These are phyloP conservation scores for Oscheius sp. DNA, from an alignment of 2,888 invertebrate genomes.

Conservation along the genomic window DNA sequence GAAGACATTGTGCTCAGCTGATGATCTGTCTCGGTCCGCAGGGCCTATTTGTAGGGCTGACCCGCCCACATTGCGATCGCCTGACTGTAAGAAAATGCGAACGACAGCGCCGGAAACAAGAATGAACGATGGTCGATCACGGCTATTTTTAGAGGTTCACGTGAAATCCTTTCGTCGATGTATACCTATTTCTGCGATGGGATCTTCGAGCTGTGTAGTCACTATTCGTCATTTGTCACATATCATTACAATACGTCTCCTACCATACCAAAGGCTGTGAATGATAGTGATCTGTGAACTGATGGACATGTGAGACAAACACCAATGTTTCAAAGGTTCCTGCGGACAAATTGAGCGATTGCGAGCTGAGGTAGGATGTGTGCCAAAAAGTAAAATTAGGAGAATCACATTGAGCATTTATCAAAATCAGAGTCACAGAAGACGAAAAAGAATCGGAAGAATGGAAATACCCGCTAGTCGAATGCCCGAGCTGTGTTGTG, in stretches of 20 bases:
- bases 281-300: neutral
- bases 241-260: neutral
- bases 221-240: neutral
- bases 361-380: too few species aligned
- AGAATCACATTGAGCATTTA: too few species aligned
- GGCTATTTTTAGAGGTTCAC: slow-evolving; percentile 15
- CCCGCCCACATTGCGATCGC: neutral
- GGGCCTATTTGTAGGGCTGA: slow-evolving; percentile 2
- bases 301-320: neutral
- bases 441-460: slow-evolving; percentile 16
- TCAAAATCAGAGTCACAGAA: slow-evolving; percentile 5
- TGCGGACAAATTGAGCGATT: too few species aligned
- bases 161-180: neutral
- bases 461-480: slow-evolving; percentile 10
- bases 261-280: neutral
- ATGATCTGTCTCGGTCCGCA: neutral
- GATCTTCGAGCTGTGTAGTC: neutral
- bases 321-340: too few species aligned
- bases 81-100: neutral
- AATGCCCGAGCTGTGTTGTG: slow-evolving; percentile 25
- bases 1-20: slow-evolving; percentile 22
- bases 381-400: too few species aligned
- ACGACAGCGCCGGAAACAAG: neutral
- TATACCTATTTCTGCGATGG: too few species aligned
- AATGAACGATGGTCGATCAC: slow-evolving; percentile 27